Evolutionary conservation across 2,888 invertebrate species (phyloP), one percentile per base, ranked within the genome.

Genomic region (Lasioglossum pauxillum): DNA sequence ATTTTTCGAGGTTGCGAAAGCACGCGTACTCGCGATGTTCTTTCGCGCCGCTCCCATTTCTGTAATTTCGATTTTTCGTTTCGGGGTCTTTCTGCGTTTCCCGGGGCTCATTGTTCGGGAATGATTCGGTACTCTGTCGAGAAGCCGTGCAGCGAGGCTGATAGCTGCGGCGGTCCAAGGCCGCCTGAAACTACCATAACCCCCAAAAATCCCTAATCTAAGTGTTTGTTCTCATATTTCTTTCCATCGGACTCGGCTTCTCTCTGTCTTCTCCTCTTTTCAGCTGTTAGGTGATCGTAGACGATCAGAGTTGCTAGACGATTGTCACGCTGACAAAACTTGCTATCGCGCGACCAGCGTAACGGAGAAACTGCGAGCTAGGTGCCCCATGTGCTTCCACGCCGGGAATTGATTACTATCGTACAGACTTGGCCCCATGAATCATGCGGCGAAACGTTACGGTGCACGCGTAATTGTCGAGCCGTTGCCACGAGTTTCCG

Each of bases 41-140:
- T 75, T 46, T 82, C 41, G 31, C 79, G 67, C 57, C 35, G 53
- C 46, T 72, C 78, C 57, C 35, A 38, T 64, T 75, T 75, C 57
- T 67, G 49, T 46, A 5, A 5, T 67, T 74, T 78, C 23, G 75
- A 76, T 27, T 57, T 81, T 69, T 82, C 72, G 64, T 78, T 75
- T 84, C 77, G 53, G 75, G 81, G 73, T 82, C 78, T 83, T 81
- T 78, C 72, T 64, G 83, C 81, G 64, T 84, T 83, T 86, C n/a
- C 83, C 79, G 87, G 87, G 86, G 85, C 89, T 94, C 93, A 93
- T 93, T 94, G 93, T 90, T 94, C 94, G 92, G 93, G 92, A 94
- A 94, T 94, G 93, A 94, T 93, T 93, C 94, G 94, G 94, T 93
- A 94, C 92, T 94, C 93, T 90, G 93, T 89, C 82, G 94, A 91